phyloP scores from a whole-genome alignment of 2,888 invertebrate species.

The Cryptocephalus primarius region DNA sequence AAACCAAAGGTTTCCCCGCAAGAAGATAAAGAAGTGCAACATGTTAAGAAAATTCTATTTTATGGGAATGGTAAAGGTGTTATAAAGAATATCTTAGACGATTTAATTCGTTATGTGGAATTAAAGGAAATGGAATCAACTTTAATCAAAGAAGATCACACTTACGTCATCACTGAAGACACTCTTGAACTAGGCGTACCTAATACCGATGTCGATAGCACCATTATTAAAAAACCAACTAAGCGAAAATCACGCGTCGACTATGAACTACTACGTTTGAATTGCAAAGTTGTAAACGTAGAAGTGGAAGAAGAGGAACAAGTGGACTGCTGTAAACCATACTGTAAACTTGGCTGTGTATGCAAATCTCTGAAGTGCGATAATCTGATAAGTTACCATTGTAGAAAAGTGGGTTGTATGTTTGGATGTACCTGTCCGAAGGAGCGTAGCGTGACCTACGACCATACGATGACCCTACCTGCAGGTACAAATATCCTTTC shows the following conservation, averaged over 20 bases:
- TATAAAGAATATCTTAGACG: constrained; percentile 26
- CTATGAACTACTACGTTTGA: constrained; percentile 48
- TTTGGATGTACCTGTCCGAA: constrained; percentile 42
- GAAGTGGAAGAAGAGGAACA: constrained; percentile 26
- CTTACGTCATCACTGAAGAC: constrained; percentile 7
- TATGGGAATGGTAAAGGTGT: constrained; percentile 22
- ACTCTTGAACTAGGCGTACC: constrained; percentile 14
- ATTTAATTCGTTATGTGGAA: constrained; percentile 50
- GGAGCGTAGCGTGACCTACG: constrained; percentile 10
- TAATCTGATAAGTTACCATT: constrained; percentile 42
- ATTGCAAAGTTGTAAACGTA: constrained; percentile 53
- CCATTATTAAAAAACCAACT: constrained; percentile 9
- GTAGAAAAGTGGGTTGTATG: constrained; percentile 51
- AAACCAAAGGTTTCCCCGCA: neutral
- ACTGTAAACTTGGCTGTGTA: constrained; percentile 55
- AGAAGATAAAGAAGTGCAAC: neutral
- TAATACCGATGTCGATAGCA: constrained; percentile 7
- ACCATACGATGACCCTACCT: constrained; percentile 22
- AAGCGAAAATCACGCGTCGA: constrained; percentile 19
- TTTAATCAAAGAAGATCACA: constrained; percentile 37
- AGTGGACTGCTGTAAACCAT: constrained; percentile 41
- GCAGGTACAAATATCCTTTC: constrained; percentile 28
- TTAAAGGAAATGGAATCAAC: constrained; percentile 47
- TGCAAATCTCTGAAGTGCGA: constrained; percentile 47
- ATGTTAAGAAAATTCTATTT: neutral